These are phyloP conservation scores for Linnaemya vulpina DNA, from an alignment of 2,888 invertebrate species.

Conservation along the genomic window DNA sequence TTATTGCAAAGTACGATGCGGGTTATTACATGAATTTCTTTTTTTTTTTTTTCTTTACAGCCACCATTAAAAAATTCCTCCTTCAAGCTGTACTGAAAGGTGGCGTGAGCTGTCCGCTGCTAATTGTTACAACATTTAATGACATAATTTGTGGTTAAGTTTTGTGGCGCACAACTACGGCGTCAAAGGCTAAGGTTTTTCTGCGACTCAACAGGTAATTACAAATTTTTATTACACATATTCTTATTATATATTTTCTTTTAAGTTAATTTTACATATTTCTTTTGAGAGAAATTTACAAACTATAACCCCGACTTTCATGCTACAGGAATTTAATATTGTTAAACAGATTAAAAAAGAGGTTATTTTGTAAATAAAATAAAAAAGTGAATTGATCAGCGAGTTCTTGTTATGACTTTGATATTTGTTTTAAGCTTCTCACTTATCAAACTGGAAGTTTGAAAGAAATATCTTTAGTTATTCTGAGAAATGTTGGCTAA, in stretches of 20 bases:
- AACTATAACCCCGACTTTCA: neutral
- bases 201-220: slow-evolving; percentile 41
- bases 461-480: no score
- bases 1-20: slow-evolving; percentile 12
- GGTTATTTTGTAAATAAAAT: no score
- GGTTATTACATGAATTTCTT: neutral
- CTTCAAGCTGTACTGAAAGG: neutral
- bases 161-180: slow-evolving; percentile 60
- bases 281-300: neutral
- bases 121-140: slow-evolving; percentile 71
- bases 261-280: neutral
- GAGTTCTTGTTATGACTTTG: no score
- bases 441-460: no score
- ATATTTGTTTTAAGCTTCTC: no score
- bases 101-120: slow-evolving; percentile 52
- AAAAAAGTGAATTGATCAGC: no score
- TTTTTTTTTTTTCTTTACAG: neutral
- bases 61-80: neutral
- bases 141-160: slow-evolving; percentile 69
- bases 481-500: no score
- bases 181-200: slow-evolving; percentile 39
- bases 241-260: slow-evolving; percentile 2
- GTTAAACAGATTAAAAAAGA: no score
- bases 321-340: neutral
- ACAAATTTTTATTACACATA: no score